Conservation (phyloP, 2,797 vertebrate species). For the Heliangelus exortis region DNA sequence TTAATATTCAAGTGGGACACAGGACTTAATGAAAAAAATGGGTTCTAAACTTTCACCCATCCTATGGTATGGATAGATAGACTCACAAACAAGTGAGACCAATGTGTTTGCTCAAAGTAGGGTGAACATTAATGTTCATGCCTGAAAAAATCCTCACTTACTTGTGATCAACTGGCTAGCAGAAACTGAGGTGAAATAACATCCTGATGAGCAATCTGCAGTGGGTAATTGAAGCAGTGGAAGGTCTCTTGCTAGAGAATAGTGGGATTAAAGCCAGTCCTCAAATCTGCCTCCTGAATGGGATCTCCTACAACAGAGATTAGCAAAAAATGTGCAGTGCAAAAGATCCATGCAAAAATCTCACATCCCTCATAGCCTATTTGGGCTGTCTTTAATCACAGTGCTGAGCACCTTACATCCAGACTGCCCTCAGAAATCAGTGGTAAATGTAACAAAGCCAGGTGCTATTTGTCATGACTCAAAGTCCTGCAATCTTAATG, state of each 20-base stretch:
- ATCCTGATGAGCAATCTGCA: background rate
- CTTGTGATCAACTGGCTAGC: background rate
- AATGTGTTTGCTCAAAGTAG: background rate
- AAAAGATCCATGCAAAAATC: background rate
- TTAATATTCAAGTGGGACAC: background rate
- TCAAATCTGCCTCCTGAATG: background rate
- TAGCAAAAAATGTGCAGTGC: background rate
- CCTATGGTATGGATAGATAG: background rate
- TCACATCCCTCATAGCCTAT: background rate
- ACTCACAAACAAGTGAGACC: background rate
- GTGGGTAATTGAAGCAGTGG: background rate
- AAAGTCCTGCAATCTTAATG: background rate
- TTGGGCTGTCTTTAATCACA: background rate
- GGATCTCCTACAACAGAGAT: slow-evolving; percentile 15
- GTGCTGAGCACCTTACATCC: background rate
- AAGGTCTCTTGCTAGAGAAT: background rate
- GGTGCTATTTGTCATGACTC: background rate
- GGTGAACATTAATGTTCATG: background rate
- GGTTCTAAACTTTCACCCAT: background rate
- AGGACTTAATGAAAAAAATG: background rate
- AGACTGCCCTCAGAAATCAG: background rate
- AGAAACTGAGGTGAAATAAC: background rate
- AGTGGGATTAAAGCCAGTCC: background rate
- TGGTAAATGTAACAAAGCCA: background rate
- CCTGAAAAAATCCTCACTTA: background rate